phyloP scores from a whole-genome alignment of 1,140 invertebrate genomes.

The Drosophila baimaii region DNA sequence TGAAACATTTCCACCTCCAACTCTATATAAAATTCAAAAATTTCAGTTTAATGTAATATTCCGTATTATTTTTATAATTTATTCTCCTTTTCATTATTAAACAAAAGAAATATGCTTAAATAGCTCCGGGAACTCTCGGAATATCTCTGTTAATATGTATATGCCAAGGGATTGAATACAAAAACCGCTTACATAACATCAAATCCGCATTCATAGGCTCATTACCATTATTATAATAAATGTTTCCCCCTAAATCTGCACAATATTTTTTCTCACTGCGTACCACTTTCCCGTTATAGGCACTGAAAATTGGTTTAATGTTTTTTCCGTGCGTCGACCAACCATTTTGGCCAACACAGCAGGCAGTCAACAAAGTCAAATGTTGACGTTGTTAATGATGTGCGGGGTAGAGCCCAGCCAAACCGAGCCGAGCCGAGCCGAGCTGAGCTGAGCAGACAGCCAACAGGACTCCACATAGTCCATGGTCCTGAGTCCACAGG shows the following conservation, averaged over 20 bases:
- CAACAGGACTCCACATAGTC: slow-evolving; percentile 1
- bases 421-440: background rate
- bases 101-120: too few relatives aligned
- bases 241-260: background rate
- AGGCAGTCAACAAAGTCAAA: slow-evolving; percentile 77
- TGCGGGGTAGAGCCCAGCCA: slow-evolving; percentile 41
- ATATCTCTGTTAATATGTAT: background rate
- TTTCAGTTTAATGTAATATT: too few relatives aligned
- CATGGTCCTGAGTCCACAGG: slow-evolving; percentile 12
- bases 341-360: slow-evolving; percentile 63
- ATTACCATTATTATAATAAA: background rate
- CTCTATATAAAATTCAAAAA: too few relatives aligned
- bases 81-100: too few relatives aligned
- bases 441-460: slow-evolving; percentile 1
- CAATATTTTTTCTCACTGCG: background rate
- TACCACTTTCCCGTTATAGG: slow-evolving; percentile 52
- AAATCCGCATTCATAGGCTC: background rate
- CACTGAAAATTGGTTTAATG: slow-evolving; percentile 78
- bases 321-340: slow-evolving; percentile 61
- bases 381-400: slow-evolving; percentile 81
- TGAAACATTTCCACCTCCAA: too few relatives aligned
- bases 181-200: background rate
- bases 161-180: background rate
- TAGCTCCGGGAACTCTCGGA: background rate
- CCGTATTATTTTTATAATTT: too few relatives aligned